Base-by-base conservation (phyloP, 1,140 invertebrate genomes). In the Artemia franciscana region DNA sequence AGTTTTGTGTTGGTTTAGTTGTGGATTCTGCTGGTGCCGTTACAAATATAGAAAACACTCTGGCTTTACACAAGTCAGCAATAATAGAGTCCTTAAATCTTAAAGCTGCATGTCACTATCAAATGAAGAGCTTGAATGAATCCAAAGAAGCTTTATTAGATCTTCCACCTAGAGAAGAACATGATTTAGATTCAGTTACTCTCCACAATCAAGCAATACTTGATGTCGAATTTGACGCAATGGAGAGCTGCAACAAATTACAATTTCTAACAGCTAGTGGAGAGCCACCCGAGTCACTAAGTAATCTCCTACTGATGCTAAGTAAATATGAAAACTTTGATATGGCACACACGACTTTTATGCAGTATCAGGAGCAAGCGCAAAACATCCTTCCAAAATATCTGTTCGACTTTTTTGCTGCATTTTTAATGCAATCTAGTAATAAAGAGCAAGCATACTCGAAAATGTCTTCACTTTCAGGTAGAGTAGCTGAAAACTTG, bases 271-370 rank as follows among this genome's bases (percentile, higher is more conserved):
- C 89, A 98, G 70, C 60, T 61, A 27, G 23, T 59, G 25, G 57
- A 23, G 5, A 24, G 73, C 96, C 95, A 56, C 87, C 89, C 21
- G 95, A 98, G 78, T 96, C 95, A 1, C 97, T 99, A 75, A 84
- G 91, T 1, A 99, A 98, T 77, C 77, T 99, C 12, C 75, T 98
- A 15, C 76, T 98, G 1, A 77, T 97, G 0, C 98, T 97, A 71
- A 94, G 89, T 70, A 95, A 95, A 75, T 92, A 95, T 75, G 92
- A 96, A 74, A 93, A 95, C 70, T 97, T 88, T 72, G 94, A 98
- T 74, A 75, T 98, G 56, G 95, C 95, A 12, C n/a, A 24, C 4
- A 27, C 58, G 26, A 9, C 7, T 7, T 61, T 30, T 25, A 12
- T 26, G 5, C 24, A 25, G 58, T 18, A 23, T 25, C 58, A 59